These are phyloP conservation scores for Zosterops japonicus DNA, from an alignment of 2,113 vertebrate genomes.

Conservation along the genomic window DNA sequence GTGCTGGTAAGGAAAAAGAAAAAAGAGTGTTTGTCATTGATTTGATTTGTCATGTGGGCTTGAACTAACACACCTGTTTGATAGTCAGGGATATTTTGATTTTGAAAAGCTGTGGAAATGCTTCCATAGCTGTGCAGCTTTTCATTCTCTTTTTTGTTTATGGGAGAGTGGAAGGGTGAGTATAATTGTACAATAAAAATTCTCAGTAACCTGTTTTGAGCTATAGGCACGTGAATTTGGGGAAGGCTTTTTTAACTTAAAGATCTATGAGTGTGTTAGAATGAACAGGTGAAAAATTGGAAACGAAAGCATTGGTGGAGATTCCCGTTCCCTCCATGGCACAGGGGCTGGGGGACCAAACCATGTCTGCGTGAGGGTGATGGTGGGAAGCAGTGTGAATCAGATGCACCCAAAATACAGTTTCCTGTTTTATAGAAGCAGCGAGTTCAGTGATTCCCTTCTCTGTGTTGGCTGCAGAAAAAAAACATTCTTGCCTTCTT, in stretches of 20 bases:
- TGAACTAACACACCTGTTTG: neutral
- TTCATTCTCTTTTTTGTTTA: neutral
- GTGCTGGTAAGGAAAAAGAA: neutral
- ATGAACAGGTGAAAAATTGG: neutral
- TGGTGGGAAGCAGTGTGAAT: neutral
- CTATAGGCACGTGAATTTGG: neutral
- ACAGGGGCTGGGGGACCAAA: neutral
- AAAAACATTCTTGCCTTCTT: constrained; percentile 32
- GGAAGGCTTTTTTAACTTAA: neutral
- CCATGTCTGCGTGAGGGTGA: neutral
- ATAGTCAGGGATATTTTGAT: neutral
- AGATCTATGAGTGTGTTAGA: neutral
- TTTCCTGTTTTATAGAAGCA: constrained; percentile 29
- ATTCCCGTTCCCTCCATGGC: neutral
- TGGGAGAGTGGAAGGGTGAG: neutral
- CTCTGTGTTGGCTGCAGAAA: constrained; percentile 18
- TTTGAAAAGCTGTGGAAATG: neutral
- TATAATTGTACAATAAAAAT: neutral
- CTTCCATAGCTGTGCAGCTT: neutral
- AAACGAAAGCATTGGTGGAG: neutral
- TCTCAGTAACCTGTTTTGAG: neutral
- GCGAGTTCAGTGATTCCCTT: neutral
- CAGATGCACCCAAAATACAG: constrained; percentile 14
- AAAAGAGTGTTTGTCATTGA: neutral
- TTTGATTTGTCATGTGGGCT: neutral